These are phyloP conservation scores for Pelecanoides urinatrix DNA, from an alignment of 2,113 vertebrate species.

Conservation along the genomic window DNA sequence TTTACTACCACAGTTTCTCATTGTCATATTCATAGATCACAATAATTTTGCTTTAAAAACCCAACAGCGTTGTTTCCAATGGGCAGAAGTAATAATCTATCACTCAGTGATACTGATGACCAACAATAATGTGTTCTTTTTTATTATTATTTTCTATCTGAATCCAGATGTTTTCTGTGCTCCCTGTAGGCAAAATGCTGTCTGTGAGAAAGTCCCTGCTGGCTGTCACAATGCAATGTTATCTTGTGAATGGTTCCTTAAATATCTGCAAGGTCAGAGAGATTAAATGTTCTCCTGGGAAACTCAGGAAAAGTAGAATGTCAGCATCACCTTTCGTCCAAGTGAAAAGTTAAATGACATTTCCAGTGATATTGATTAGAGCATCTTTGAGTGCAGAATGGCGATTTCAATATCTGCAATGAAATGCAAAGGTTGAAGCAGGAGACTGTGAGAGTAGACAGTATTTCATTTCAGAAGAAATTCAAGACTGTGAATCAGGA, in stretches of 20 bases:
- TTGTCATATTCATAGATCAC: not conserved
- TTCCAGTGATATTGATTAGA: conserved; percentile 65
- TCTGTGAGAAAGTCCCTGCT: conserved; percentile 35
- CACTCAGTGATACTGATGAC: not conserved
- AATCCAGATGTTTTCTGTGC: conserved; percentile 39
- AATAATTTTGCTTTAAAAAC: not conserved
- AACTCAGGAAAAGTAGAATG: conserved; percentile 64
- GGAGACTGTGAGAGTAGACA: not conserved
- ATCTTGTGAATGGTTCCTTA: conserved; percentile 58
- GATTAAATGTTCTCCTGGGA: conserved; percentile 67
- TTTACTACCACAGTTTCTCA: not conserved
- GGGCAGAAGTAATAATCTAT: not conserved
- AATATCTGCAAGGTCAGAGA: conserved; percentile 66
- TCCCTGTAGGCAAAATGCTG: conserved; percentile 37
- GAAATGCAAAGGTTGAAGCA: conserved; percentile 3
- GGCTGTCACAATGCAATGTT: conserved; percentile 46
- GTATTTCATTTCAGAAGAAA: not conserved
- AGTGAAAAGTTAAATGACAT: conserved; percentile 64
- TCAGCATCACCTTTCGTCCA: conserved; percentile 61
- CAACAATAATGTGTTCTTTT: not conserved
- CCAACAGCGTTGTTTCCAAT: not conserved
- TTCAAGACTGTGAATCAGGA: not conserved
- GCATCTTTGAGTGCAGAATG: not conserved
- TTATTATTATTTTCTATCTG: not conserved
- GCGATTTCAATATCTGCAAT: conserved; percentile 29